Percentiles rank a stretch among this genome's conserved stretches.
Conservation (phyloP, 35 echinoderm and acorn worm species). For the Strongylocentrotus purpuratus region DNA sequence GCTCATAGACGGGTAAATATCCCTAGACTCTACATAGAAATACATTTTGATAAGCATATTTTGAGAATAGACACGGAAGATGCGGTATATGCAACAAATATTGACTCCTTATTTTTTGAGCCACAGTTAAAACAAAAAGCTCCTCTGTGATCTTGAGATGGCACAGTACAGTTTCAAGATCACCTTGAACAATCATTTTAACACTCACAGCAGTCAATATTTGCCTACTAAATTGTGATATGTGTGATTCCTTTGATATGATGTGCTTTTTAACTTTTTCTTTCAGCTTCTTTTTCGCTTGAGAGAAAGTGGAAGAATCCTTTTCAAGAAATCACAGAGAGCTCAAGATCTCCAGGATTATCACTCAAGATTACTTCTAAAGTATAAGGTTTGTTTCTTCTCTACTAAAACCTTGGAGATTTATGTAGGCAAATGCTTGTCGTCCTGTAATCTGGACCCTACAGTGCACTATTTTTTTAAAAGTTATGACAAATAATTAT, state of each 20-base stretch:
- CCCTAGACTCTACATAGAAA: no score
- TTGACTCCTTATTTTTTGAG: no score
- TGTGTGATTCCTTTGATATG: background rate
- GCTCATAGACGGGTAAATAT: no score
- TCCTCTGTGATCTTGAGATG: no score
- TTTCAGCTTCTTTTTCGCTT: conserved; percentile 63
- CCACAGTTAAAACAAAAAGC: no score
- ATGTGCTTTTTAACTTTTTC: background rate
- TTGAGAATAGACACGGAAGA: no score
- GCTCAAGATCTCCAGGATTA: background rate
- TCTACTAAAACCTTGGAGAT: background rate
- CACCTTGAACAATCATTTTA: no score
- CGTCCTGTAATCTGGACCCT: background rate
- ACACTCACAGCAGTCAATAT: no score
- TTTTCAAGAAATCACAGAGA: conserved; percentile 34
- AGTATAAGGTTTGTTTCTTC: background rate
- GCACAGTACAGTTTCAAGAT: no score
- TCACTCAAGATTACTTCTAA: background rate
- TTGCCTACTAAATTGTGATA: no score
- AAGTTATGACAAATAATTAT: background rate
- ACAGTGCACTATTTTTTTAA: background rate
- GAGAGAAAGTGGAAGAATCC: conserved; percentile 65
- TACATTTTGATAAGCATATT: no score
- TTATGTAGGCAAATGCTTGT: background rate
- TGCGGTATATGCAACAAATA: no score